A percentile compares a stretch with the other conserved stretches of the same genome.
Conservation (phyloP, 2,888 invertebrate genomes). For the Diarsia rubi region DNA sequence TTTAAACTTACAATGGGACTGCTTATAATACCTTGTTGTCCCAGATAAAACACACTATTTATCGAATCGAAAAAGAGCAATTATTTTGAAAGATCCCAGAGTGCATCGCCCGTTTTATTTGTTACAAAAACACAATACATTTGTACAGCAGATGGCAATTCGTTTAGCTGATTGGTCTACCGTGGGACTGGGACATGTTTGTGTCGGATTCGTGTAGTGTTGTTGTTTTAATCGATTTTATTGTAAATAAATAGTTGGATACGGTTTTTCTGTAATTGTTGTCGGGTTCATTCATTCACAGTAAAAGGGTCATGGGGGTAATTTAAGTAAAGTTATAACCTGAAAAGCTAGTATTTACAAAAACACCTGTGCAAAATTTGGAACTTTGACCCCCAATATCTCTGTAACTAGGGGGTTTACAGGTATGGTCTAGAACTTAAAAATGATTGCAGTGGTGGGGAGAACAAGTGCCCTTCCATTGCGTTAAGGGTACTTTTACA, state of each 20-base stretch:
- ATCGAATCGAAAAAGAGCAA: conserved; percentile 10
- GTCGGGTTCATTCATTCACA: not conserved
- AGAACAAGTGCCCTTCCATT: no score
- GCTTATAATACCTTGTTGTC: not conserved
- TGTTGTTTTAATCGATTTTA: conserved; percentile 29
- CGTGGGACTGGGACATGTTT: conserved; percentile 7
- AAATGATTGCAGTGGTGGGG: no score
- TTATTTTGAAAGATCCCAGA: conserved; percentile 22
- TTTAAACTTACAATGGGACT: not conserved
- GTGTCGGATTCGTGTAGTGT: not conserved
- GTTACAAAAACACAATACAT: conserved; percentile 23
- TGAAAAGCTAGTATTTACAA: no score
- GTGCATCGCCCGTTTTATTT: conserved; percentile 4
- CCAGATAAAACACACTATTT: not conserved
- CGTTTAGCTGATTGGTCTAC: conserved; percentile 56
- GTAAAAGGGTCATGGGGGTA: no score
- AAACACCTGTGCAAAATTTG: no score
- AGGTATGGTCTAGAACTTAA: no score
- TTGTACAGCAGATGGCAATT: conserved; percentile 30
- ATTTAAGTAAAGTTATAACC: no score
- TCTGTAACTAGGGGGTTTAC: no score
- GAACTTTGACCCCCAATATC: no score
- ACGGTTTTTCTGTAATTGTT: not conserved
- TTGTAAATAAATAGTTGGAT: conserved; percentile 8
- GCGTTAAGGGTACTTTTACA: no score